A percentile compares a stretch with the other conserved stretches of the same genome.
Evolutionary conservation across 2,113 vertebrate species (phyloP).

Genomic region (Oryzias woworae): DNA sequence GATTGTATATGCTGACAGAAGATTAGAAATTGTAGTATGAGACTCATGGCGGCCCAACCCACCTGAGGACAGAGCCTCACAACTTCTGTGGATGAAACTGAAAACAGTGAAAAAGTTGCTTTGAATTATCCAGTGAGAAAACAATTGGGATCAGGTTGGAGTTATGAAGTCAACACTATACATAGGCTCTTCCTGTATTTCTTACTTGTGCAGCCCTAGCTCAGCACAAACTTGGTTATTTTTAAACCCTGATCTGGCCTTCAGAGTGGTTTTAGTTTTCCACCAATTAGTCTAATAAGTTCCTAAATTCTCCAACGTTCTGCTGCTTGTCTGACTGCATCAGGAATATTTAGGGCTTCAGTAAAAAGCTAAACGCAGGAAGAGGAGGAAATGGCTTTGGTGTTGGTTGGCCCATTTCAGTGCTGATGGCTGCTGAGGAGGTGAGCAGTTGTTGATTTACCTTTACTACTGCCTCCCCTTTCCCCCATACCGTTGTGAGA

Average conservation of each 20-base stretch:
- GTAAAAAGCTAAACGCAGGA: slow-evolving; percentile 45
- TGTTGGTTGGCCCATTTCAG: slow-evolving; percentile 10
- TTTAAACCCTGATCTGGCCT: slow-evolving; percentile 65
- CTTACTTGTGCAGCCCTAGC: slow-evolving; percentile 58
- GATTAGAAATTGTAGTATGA: background rate
- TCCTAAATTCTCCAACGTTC: slow-evolving; percentile 61
- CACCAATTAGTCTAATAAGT: slow-evolving; percentile 72
- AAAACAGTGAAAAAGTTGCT: slow-evolving; percentile 18
- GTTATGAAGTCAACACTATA: slow-evolving; percentile 44
- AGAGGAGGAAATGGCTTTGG: slow-evolving; percentile 22
- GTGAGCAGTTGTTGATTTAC: slow-evolving; percentile 14
- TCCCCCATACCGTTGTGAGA: slow-evolving; percentile 3
- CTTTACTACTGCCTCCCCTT: slow-evolving; percentile 4
- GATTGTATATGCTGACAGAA: background rate
- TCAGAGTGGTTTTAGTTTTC: slow-evolving; percentile 60
- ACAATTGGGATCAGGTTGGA: slow-evolving; percentile 52
- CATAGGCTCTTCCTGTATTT: slow-evolving; percentile 55
- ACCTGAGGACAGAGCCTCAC: slow-evolving; percentile 13
- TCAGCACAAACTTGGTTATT: slow-evolving; percentile 65
- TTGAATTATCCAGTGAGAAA: slow-evolving; percentile 29
- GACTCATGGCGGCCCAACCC: background rate
- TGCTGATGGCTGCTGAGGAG: background rate
- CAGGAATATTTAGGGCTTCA: slow-evolving; percentile 50
- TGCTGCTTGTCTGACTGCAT: slow-evolving; percentile 58
- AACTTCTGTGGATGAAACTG: slow-evolving; percentile 6